Conservation (phyloP, 2,888 invertebrate genomes). For the Orthosia gothica region DNA sequence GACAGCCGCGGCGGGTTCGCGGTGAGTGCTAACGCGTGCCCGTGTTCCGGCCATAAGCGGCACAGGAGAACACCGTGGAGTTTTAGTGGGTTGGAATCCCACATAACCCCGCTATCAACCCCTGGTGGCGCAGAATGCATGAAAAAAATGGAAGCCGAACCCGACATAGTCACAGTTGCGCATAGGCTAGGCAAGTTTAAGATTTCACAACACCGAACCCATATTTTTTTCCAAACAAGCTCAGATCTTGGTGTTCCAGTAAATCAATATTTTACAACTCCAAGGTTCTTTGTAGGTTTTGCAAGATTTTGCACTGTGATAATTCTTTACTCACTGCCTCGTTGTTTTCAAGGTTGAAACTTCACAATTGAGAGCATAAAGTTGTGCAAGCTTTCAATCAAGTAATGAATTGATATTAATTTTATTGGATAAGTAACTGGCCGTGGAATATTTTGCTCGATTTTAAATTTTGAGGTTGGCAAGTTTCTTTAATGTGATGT, state of each 20-base stretch:
- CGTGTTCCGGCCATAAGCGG: too few relatives aligned
- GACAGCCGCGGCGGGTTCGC: too few relatives aligned
- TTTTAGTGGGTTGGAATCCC: too few relatives aligned
- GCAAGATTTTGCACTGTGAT: constrained; percentile 34
- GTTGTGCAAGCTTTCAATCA: constrained; percentile 37
- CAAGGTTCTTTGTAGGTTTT: constrained; percentile 41
- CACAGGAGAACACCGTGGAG: too few relatives aligned
- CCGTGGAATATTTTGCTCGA: neutral
- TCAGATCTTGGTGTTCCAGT: constrained; percentile 1
- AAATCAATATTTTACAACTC: constrained; percentile 48
- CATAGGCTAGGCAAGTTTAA: too few relatives aligned
- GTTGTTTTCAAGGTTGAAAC: constrained; percentile 39
- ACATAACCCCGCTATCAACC: too few relatives aligned
- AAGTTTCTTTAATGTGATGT: too few relatives aligned
- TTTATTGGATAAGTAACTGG: neutral
- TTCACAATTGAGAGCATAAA: constrained; percentile 28
- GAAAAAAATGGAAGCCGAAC: too few relatives aligned
- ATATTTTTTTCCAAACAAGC: neutral
- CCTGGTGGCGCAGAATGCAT: too few relatives aligned
- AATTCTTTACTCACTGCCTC: constrained; percentile 9
- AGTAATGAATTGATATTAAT: neutral
- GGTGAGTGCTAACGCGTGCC: too few relatives aligned
- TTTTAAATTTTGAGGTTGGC: constrained; percentile 1
- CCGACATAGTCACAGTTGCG: too few relatives aligned
- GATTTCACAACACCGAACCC: too few relatives aligned